Evolutionary conservation across 2,888 invertebrate species (phyloP).

Genomic region (Caenorhabditis wallacei): DNA sequence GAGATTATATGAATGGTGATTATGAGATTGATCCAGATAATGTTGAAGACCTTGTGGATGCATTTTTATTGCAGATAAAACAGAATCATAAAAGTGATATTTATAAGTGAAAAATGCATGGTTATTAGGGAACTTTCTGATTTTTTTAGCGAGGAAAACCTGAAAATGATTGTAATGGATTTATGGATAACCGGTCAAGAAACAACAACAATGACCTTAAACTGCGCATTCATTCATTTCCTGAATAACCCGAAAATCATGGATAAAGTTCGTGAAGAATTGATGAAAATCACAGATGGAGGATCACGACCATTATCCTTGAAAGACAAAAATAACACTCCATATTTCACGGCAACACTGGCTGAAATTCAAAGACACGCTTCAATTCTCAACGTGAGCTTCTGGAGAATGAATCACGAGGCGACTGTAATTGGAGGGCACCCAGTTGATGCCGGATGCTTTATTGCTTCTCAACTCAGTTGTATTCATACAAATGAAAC

Average conservation of each 20-base stretch:
- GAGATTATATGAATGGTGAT: conserved; percentile 31
- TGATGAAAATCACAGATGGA: conserved; percentile 45
- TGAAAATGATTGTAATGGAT: conserved; percentile 55
- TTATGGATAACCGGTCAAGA: conserved; percentile 72
- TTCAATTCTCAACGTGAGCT: conserved; percentile 61
- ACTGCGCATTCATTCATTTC: conserved; percentile 53
- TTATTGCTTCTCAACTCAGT: conserved; percentile 57
- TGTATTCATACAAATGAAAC: conserved; percentile 52
- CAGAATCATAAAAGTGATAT: conserved; percentile 41
- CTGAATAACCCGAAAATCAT: conserved; percentile 55
- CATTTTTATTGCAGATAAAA: conserved; percentile 62
- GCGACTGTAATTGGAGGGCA: conserved; percentile 41
- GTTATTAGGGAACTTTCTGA: too few species aligned
- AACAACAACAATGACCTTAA: conserved; percentile 64
- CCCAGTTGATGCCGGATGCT: conserved; percentile 36
- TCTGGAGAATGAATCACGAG: conserved; percentile 37
- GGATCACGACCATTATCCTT: conserved; percentile 23
- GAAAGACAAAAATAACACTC: conserved; percentile 37
- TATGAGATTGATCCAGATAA: conserved; percentile 46
- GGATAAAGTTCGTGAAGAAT: conserved; percentile 47
- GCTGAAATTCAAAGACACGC: conserved; percentile 64
- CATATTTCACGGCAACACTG: conserved; percentile 41
- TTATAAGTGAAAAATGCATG: conserved; percentile 32
- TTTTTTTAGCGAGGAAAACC: conserved; percentile 31
- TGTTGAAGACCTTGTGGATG: conserved; percentile 64